Base-by-base conservation (phyloP, 2,797 vertebrate genomes). In the Cryptoprocta ferox region DNA sequence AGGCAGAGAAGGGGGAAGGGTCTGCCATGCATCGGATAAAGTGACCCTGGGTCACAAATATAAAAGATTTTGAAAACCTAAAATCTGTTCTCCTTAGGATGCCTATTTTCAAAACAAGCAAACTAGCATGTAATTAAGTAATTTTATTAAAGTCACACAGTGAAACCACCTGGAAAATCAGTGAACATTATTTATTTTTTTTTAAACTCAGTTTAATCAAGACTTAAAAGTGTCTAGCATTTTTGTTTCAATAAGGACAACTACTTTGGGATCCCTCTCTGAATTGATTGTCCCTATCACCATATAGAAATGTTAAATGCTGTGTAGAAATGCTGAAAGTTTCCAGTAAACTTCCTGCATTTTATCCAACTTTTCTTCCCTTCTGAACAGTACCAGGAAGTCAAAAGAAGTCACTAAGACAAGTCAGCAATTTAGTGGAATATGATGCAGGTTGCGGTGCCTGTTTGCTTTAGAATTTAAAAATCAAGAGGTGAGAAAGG, bases 301-400 rank as follows among this genome's bases (percentile, higher is more conserved):
- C 65, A 59, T 39, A 13, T 50, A 81, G 80, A 95, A 81, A 90
- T 24, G 90, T 37, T 73, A 68, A 75, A 76, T 81, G 48, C 26
- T 85, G 21, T 59, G 35, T 48, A 56, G 63, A 93, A 79, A 79
- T 26, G 14, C 21, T 65, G 50, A 32, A 83, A 50, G 21, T 45
- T 79, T 89, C 18, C 48, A n/a, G 6, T 76, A 85, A 88, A 93
- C 63, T 76, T 63, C 68, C 39, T 91, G 32, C 26, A 84, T 32
- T 81, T 94, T 45, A 91, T 50, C 10, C 76, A 87, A 4, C 88
- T 97, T 97, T 90, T 24, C 26, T 7, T 39, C 61, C 7, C 66
- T 35, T 53, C 21, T 86, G 73, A 95, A 96, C 93, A 94, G 12
- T 68, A 97, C 0, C 4, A 91, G 93, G 70, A 98, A 96, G 81